phyloP scores from a whole-genome alignment of 2,113 vertebrate genomes.

The Lycocorax pyrrhopterus region DNA sequence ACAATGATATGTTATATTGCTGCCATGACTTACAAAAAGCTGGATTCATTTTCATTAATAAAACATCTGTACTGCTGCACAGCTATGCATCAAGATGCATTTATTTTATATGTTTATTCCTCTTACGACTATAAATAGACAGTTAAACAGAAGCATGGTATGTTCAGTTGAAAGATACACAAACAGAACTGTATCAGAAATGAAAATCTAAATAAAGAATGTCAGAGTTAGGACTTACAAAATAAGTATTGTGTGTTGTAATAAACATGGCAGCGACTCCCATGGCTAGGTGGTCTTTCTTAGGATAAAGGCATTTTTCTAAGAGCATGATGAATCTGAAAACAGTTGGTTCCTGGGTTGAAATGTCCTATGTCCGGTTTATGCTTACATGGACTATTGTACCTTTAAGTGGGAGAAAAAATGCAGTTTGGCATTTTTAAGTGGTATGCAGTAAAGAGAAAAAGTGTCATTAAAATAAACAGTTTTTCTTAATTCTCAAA shows the following conservation, averaged over 20 bases:
- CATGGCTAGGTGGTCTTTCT: neutral
- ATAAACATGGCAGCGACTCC: neutral
- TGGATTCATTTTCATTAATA: slow-evolving; percentile 86
- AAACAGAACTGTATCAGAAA: slow-evolving; percentile 61
- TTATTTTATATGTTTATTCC: slow-evolving; percentile 82
- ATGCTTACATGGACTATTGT: neutral
- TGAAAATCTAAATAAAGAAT: neutral
- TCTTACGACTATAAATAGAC: slow-evolving; percentile 70
- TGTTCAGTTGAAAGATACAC: slow-evolving; percentile 46
- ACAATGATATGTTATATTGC: slow-evolving; percentile 83
- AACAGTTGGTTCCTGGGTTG: neutral
- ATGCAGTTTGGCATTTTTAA: neutral
- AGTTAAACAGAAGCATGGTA: slow-evolving; percentile 68
- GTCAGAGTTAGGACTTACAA: neutral
- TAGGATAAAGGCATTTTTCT: neutral
- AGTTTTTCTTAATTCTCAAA: neutral
- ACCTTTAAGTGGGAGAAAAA: neutral
- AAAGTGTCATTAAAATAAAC: neutral
- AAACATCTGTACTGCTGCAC: slow-evolving; percentile 81
- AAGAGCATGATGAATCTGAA: neutral
- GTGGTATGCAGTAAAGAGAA: neutral
- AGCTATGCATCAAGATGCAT: slow-evolving; percentile 80
- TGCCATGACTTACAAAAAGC: slow-evolving; percentile 83
- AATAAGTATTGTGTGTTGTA: neutral
- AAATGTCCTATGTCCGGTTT: neutral